Evolutionary conservation across 1,140 invertebrate genomes (phyloP), one percentile per base, ranked within the genome.

Genomic region (Aphidius ervi): DNA sequence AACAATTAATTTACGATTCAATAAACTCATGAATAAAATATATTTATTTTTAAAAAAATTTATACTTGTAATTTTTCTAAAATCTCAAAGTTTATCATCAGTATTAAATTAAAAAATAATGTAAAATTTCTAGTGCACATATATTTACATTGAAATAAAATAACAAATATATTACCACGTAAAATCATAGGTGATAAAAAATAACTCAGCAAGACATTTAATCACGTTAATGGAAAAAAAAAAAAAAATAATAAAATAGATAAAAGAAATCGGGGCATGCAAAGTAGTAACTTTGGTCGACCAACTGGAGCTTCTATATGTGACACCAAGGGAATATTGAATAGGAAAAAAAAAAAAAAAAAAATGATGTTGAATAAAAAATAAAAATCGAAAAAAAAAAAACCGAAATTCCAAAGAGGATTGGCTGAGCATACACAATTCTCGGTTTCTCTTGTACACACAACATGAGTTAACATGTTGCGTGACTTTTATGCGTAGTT

Each of bases 171-270:
- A 49, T 1, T 42, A 20, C n/a, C 6, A 49, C 48, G 45, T 43
- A 53, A 31, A 59, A 45, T 20, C 45, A 31, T 43, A 39, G 46
- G 10, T n/a, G 40, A 6, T 41, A 43, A 9, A 42, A 31, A 42
- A 52, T 63, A 56, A 61, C 52, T 66, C 63, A 61, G 58, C 59
- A 50, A 59, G 58, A 65, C 62, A 52, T 71, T 69, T 74, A 75
- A 75, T 75, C 68, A 73, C 68, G 69, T 71, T 75, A 74, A 75
- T 75, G 73, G 73, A 70, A 63, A 72, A 74, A 75, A 73, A 71
- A 63, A 63, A 66, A 49, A 71, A 67, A 73, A 72, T n/a, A 9
- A 9, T 9, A 42, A 20, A 54, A 54, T 10, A 16, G 39, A 54
- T 16, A 16, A 16, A 16, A 5, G 8, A 41, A n/a, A 53, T 39